phyloP scores from a whole-genome alignment of 2,888 invertebrate genomes.

The Lithodes maja region DNA sequence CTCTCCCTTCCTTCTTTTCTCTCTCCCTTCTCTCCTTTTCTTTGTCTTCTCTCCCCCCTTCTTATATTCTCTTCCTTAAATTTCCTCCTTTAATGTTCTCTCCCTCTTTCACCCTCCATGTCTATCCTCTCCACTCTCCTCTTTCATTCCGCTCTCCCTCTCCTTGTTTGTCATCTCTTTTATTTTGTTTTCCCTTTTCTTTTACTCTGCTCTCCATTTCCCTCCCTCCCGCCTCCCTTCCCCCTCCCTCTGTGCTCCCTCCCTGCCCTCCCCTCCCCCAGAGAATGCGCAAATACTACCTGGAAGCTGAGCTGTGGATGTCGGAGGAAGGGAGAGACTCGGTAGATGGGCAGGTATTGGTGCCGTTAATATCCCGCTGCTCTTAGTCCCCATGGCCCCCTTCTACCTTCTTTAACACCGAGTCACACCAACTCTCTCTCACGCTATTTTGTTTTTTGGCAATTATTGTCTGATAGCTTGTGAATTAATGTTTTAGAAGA shows the following conservation, averaged over 20 bases:
- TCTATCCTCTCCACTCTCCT: background rate
- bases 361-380: background rate
- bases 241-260: background rate
- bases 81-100: background rate
- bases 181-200: background rate
- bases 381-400: background rate
- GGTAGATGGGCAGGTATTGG: constrained; percentile 60
- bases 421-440: too few species aligned
- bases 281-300: constrained; percentile 64
- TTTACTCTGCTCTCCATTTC: background rate
- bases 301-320: constrained; percentile 64
- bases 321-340: constrained; percentile 60
- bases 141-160: background rate
- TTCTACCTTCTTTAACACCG: too few species aligned
- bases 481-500: too few species aligned
- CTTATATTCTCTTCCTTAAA: background rate
- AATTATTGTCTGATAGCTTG: too few species aligned
- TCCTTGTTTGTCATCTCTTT: background rate
- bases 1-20: background rate
- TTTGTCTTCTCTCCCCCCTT: background rate
- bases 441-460: too few species aligned
- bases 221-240: constrained; percentile 3
- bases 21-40: background rate
- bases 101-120: background rate
- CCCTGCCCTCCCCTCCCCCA: constrained; percentile 46